Percentiles rank a stretch among this genome's conserved stretches.
Conservation (phyloP, 2,888 invertebrate species). For the Boloria euphrosyne region DNA sequence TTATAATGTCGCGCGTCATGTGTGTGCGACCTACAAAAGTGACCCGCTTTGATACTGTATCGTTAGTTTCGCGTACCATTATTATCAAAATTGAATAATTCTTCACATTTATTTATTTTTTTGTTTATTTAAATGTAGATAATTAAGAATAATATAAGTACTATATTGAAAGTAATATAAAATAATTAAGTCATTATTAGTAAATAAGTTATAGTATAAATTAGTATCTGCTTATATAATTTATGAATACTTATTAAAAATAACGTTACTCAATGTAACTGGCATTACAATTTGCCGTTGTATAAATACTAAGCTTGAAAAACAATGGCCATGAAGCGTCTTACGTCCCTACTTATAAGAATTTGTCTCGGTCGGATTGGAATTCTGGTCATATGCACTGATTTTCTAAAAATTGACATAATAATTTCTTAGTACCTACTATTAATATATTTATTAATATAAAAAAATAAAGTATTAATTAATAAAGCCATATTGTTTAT, state of each 20-base stretch:
- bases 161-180: no score
- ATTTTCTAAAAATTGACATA: no score
- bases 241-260: conserved; percentile 2
- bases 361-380: conserved; percentile 2
- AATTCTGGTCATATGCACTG: no score
- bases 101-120: neutral
- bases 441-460: no score
- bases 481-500: no score
- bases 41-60: conserved; percentile 67
- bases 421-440: no score
- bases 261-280: conserved; percentile 7
- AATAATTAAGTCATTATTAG: neutral
- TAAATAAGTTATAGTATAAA: neutral
- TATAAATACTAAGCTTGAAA: conserved; percentile 18
- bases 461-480: no score
- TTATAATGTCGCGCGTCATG: conserved; percentile 44
- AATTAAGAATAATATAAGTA: no score
- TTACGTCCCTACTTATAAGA: conserved; percentile 5
- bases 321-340: neutral
- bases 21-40: conserved; percentile 55
- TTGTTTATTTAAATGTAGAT: neutral
- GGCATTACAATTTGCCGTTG: conserved; percentile 13
- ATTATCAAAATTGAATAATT: conserved; percentile 21
- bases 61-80: conserved; percentile 44
- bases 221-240: conserved; percentile 5